Base-by-base conservation (phyloP, 2,113 vertebrate genomes). In the Hymenochirus boettgeri region DNA sequence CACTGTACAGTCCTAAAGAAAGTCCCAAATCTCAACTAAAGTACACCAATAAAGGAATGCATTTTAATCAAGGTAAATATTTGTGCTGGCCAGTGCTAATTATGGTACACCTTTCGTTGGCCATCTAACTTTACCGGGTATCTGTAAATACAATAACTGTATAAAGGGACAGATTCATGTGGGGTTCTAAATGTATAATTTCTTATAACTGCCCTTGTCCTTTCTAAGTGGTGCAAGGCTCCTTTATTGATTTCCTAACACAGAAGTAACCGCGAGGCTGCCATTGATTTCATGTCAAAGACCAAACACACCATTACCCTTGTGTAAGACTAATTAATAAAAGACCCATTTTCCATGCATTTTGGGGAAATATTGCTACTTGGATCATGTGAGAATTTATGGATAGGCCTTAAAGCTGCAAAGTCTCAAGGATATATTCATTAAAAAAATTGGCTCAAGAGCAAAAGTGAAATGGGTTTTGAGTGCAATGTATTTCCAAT, bases 271-370 rank as follows among this genome's bases (percentile, higher is more conserved):
- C 80, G 29, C 74, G 75, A 83, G 76, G 70, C 74, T 73, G 51
- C 22, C 76, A 87, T 85, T 73, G 82, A 88, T 84, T 83, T 82
- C 70, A 72, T 63, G 77, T 83, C 80, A 76, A 77, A 80, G 26
- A 77, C 60, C 69, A 82, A 85, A 85, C 83, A 76, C 66, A 78
- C 74, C 62, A 57, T 80, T 78, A 78, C 63, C 74, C 29, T 62
- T 76, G 69, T 70, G 45, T 64, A 83, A 85, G 80, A 70, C 74
- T 82, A 81, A 86, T 83, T 83, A 83, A 82, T 81, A 82, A 73
- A 71, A 83, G 79, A n/a, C n/a, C 65, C 57, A 65, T 76, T 80
- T 70, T 53, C 77, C 46, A 48, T 48, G 69, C 70, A 65, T 80
- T 73, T 35, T 9, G 76, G 77, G 27, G 58, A 61, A 77, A 70